Evolutionary conservation across 2,888 invertebrate genomes (phyloP).

Genomic region (Colletes collaris): DNA sequence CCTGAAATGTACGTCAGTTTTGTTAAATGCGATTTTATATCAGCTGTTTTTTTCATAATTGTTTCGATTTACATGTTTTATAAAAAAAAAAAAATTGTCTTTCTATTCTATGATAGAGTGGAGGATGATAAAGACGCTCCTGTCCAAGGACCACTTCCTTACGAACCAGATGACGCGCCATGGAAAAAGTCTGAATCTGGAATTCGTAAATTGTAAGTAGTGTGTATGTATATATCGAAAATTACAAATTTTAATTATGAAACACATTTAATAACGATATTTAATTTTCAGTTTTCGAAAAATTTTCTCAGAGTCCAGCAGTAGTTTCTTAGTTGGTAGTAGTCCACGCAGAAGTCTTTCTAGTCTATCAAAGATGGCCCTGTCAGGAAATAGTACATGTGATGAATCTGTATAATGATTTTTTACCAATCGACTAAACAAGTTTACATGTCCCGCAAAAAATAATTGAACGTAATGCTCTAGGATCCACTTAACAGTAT

Average conservation of each 20-base stretch:
- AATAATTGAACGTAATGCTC: conserved; percentile 27
- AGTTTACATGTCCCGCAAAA: conserved; percentile 27
- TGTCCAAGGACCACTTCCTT: conserved; percentile 98
- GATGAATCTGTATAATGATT: conserved; percentile 70
- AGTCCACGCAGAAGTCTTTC: conserved; percentile 93
- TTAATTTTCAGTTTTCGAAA: conserved; percentile 90
- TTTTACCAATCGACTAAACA: conserved; percentile 31
- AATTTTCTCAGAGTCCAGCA: conserved; percentile 92
- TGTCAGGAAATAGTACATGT: conserved; percentile 81
- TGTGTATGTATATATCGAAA: not conserved
- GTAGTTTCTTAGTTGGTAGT: conserved; percentile 86
- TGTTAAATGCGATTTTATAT: not conserved
- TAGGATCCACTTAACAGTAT: conserved; percentile 15
- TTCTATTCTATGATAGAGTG: conserved; percentile 61
- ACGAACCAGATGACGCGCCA: conserved; percentile 98
- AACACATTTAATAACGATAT: conserved; percentile 17
- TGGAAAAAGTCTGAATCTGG: conserved; percentile 95
- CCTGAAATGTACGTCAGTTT: conserved; percentile 82
- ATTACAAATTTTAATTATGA: conserved; percentile 11
- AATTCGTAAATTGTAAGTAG: conserved; percentile 94
- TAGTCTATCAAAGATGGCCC: conserved; percentile 91
- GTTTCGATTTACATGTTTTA: too few species aligned
- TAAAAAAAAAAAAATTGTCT: too few species aligned
- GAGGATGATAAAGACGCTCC: conserved; percentile 90
- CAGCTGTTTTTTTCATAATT: not conserved